These are phyloP conservation scores for Cremastinae sp. DNA, from an alignment of 2,888 invertebrate genomes.

Conservation along the genomic window DNA sequence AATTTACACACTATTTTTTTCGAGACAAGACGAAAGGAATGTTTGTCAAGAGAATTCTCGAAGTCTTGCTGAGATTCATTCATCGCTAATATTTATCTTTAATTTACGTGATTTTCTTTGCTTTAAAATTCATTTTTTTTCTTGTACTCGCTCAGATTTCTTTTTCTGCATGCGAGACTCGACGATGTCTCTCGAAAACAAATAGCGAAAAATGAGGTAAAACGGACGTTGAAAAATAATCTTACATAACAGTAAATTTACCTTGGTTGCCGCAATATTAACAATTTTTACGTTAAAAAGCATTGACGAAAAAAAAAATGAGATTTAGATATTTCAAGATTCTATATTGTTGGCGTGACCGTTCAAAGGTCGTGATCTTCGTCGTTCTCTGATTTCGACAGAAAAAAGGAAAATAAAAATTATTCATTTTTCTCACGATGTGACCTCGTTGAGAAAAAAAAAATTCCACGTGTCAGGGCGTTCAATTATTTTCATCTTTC, in stretches of 20 bases:
- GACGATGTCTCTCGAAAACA: conserved; percentile 13
- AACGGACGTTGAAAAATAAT: conserved; percentile 5
- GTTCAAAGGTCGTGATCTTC: no score
- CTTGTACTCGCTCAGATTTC: conserved; percentile 2
- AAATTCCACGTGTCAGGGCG: conserved; percentile 13
- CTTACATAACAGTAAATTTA: not conserved
- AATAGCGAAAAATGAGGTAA: not conserved
- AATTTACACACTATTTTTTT: not conserved
- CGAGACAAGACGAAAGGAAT: not conserved
- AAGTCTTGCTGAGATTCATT: not conserved
- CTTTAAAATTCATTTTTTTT: conserved; percentile 12
- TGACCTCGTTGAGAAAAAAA: conserved; percentile 25
- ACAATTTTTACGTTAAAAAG: conserved; percentile 1
- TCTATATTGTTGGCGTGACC: no score
- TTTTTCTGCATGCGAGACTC: conserved; percentile 12
- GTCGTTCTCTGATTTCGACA: no score
- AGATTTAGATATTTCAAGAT: no score
- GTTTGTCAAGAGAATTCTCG: conserved; percentile 41
- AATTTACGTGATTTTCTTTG: conserved; percentile 32
- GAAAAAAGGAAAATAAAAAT: conserved; percentile 5
- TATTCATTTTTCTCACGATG: conserved; percentile 14
- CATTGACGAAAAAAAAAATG: not conserved
- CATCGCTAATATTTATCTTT: conserved; percentile 14
- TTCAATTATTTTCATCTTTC: not conserved
- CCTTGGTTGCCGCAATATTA: conserved; percentile 1